These are phyloP conservation scores for Phrynosoma platyrhinos DNA, from an alignment of 2,113 vertebrate genomes.

Conservation along the genomic window DNA sequence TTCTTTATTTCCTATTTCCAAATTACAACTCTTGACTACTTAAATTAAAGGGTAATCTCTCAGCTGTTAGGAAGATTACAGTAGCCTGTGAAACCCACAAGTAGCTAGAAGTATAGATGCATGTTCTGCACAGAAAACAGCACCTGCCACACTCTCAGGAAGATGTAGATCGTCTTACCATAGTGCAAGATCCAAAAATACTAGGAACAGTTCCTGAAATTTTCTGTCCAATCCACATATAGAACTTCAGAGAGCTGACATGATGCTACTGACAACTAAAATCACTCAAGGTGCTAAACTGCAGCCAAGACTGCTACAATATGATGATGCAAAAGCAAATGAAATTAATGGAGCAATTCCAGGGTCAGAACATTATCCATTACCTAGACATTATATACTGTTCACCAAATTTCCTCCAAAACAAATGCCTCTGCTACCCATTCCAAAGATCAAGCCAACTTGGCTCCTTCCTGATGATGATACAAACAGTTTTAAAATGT, in stretches of 20 bases:
- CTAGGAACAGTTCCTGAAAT: conserved; percentile 5
- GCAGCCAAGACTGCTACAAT: conserved; percentile 18
- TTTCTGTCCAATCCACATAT: neutral
- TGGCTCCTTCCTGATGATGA: neutral
- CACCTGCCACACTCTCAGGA: fast-evolving
- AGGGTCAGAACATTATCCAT: conserved; percentile 42
- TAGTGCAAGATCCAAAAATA: conserved; percentile 31
- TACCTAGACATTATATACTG: conserved; percentile 51
- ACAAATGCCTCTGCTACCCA: conserved; percentile 22
- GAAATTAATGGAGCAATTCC: conserved; percentile 52
- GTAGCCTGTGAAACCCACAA: neutral
- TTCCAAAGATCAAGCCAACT: neutral
- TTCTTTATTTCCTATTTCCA: neutral
- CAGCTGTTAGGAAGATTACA: neutral
- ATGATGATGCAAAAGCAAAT: conserved; percentile 52
- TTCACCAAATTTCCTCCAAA: conserved; percentile 13
- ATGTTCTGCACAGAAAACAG: neutral
- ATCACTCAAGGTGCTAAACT: neutral
- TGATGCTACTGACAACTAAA: neutral
- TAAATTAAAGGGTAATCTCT: neutral
- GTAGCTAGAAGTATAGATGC: neutral
- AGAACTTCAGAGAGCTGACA: neutral
- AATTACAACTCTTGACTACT: neutral
- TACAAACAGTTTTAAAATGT: neutral
- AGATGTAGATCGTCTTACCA: neutral